Evolutionary conservation across 2,888 invertebrate genomes (phyloP).

Genomic region (Melanotus villosus): DNA sequence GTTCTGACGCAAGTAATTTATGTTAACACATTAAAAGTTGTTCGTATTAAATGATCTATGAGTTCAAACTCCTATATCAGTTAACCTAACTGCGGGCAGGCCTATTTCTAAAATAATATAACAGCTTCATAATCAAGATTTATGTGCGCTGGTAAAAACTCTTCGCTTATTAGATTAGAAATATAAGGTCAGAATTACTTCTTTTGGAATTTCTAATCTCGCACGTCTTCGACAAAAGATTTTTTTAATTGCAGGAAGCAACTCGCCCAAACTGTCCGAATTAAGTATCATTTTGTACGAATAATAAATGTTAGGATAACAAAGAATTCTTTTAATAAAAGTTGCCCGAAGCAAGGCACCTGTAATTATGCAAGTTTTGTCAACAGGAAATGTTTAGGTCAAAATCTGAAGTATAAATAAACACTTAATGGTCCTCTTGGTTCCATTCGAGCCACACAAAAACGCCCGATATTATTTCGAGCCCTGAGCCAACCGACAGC

Average conservation of each 20-base stretch:
- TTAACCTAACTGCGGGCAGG: conserved; percentile 35
- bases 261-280: too few species aligned
- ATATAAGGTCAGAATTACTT: background rate
- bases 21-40: conserved; percentile 34
- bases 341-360: too few species aligned
- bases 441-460: background rate
- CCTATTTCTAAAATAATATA: conserved; percentile 31
- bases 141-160: conserved; percentile 12
- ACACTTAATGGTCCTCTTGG: background rate
- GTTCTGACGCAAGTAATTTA: conserved; percentile 24
- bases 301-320: too few species aligned
- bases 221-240: background rate
- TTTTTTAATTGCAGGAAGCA: background rate
- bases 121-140: conserved; percentile 34
- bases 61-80: conserved; percentile 33
- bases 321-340: too few species aligned
- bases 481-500: too few species aligned
- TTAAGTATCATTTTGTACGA: too few species aligned
- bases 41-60: conserved; percentile 30
- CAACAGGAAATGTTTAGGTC: background rate
- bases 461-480: background rate
- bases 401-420: background rate
- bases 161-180: conserved; percentile 7
- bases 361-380: background rate
- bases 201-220: background rate